phyloP scores from a whole-genome alignment of 2,113 vertebrate species.

The Donacobius atricapilla region DNA sequence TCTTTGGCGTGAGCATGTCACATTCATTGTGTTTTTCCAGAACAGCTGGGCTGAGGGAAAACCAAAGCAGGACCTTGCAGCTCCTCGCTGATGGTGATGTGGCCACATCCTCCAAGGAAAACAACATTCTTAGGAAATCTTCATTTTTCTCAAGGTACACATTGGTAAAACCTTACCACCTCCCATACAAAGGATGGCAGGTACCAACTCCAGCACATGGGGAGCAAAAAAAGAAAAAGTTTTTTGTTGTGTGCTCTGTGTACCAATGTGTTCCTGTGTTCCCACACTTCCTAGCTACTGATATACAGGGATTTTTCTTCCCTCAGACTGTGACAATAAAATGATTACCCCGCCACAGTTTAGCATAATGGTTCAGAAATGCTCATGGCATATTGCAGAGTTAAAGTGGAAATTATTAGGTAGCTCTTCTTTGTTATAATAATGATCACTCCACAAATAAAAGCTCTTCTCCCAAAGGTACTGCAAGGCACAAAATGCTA shows the following conservation, averaged over 20 bases:
- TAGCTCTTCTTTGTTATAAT: constrained; percentile 86
- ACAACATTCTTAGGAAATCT: background rate
- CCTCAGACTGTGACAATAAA: constrained; percentile 82
- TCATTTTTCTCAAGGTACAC: background rate
- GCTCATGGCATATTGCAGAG: constrained; percentile 81
- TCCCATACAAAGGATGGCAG: background rate
- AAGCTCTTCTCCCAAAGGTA: constrained; percentile 89
- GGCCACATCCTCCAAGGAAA: background rate
- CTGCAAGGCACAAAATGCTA: constrained; percentile 90
- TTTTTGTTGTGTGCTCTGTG: background rate
- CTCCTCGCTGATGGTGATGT: background rate
- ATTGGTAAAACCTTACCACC: background rate
- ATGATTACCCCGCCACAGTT: constrained; percentile 81
- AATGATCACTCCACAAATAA: constrained; percentile 89
- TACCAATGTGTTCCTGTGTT: background rate
- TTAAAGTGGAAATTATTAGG: constrained; percentile 86
- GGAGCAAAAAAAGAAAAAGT: constrained; percentile 42
- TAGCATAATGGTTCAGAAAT: constrained; percentile 85
- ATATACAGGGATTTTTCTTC: constrained; percentile 74
- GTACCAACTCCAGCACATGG: background rate
- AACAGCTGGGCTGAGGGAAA: background rate
- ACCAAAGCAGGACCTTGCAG: background rate
- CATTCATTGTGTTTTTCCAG: background rate
- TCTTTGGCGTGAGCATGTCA: background rate
- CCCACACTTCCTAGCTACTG: constrained; percentile 51